Base-by-base conservation (phyloP, 2,797 vertebrate species). In the Pteronotus mesoamericanus region DNA sequence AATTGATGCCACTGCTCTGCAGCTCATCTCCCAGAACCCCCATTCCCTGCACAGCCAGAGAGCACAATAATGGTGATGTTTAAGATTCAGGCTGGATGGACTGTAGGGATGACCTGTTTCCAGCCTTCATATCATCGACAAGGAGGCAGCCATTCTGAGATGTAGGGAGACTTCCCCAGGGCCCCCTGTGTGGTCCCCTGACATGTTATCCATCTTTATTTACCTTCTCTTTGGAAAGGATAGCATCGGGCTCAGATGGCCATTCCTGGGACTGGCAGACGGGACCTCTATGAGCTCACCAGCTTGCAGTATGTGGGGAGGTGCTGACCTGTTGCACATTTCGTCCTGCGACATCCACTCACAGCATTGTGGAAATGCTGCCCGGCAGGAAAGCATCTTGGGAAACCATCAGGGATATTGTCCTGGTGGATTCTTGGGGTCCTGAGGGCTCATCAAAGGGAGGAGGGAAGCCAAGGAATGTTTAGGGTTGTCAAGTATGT, bases 251-350 rank as follows among this genome's bases (percentile, higher is more conserved):
- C 24, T 78, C 66, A n/a, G 26, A 11, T 16, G 24, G 61, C 19
- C 8, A 6, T 55, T 71, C 53, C 26, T 12, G 2, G 39, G 26
- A 34, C 7, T 5, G 32, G 66, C 21, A 16, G 6, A 55, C 66
- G 24, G 48, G 37, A 14, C 4, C 6, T 26, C 24, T 19, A 0
- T 6, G 16, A 72, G 6, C 10, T 44, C 16, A n/a, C 16, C 42
- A 87, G 18, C 24, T 29, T 61, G 21, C 5, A 18, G 57, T 16
- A 15, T 75, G 32, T 37, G 3, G 7, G 3, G n/a, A 5, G 5
- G 6, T 11, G 8, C 21, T n/a, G 3, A 44, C 12, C 24, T 0
- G 0, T 4, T 9, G 6, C 18, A 34, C 6, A 39, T n/a, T 84
- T 69, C 1, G 34, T 64, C 26, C 12, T 44, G 29, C 0, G 0